Percentiles rank a stretch among this genome's conserved stretches.
These are phyloP conservation scores for Cheumatopsyche charites DNA, from an alignment of 1,140 invertebrate genomes.

Conservation along the genomic window DNA sequence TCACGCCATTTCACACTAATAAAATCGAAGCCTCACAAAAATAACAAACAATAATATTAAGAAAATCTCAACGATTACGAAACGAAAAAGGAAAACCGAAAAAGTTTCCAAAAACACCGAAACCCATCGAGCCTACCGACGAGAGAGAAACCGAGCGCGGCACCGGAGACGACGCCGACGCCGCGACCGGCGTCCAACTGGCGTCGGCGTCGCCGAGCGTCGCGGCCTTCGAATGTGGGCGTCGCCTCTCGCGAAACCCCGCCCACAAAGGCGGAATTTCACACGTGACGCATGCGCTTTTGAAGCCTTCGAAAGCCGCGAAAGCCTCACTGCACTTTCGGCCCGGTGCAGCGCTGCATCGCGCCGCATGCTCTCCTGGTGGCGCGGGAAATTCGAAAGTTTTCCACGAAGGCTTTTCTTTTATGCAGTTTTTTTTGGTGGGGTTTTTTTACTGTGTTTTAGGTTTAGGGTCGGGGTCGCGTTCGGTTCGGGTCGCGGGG, in stretches of 20 bases:
- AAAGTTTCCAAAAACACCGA: too few species aligned
- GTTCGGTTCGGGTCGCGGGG: neutral
- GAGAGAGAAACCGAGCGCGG: too few species aligned
- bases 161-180: too few species aligned
- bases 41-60: neutral
- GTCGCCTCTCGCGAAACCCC: constrained; percentile 24
- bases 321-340: constrained; percentile 35
- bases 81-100: too few species aligned
- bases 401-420: neutral
- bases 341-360: constrained; percentile 37
- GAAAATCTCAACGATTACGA: neutral
- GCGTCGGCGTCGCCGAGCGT: constrained; percentile 14
- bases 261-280: neutral
- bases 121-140: too few species aligned
- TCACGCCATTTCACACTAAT: too few species aligned
- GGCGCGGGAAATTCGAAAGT: neutral
- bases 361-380: constrained; percentile 17
- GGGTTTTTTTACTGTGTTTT: too few species aligned
- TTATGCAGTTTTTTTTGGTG: too few species aligned
- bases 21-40: too few species aligned
- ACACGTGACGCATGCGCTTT: neutral
- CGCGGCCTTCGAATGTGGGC: constrained; percentile 27
- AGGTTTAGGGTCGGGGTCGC: neutral
- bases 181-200: constrained; percentile 40
- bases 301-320: neutral